Evolutionary conservation across 2,113 vertebrate genomes (phyloP).

Genomic region (Rhabdomys dilectus): DNA sequence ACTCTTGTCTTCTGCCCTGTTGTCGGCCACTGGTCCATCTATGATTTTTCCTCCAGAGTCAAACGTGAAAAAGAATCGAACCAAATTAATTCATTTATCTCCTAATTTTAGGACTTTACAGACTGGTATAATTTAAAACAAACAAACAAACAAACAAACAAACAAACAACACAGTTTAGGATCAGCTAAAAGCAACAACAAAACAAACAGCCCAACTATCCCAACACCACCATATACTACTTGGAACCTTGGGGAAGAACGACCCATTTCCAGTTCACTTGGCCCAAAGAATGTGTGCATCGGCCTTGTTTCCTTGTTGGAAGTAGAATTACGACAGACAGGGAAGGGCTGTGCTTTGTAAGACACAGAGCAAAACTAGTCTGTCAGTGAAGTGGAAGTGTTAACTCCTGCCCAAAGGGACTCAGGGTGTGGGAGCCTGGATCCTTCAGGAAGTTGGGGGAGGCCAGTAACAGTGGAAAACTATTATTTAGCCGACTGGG

Average conservation of each 20-base stretch:
- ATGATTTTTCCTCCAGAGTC: not conserved
- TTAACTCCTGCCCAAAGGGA: not conserved
- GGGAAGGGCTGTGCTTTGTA: not conserved
- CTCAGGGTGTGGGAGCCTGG: not conserved
- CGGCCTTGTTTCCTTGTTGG: not conserved
- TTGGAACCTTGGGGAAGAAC: not conserved
- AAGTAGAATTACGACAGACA: not conserved
- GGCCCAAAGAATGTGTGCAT: not conserved
- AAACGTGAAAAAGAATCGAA: not conserved
- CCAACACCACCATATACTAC: not conserved
- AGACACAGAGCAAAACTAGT: not conserved
- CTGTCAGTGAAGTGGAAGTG: not conserved
- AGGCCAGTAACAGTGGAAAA: not conserved
- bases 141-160: too few relatives aligned
- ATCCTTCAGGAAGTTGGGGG: not conserved
- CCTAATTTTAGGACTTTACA: conserved; percentile 28
- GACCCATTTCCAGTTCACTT: not conserved
- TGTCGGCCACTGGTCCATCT: not conserved
- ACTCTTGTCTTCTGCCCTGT: not conserved
- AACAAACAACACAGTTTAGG: not conserved
- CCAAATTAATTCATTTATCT: not conserved
- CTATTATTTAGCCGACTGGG: not conserved
- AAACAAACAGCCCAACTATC: not conserved
- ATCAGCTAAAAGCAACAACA: not conserved
- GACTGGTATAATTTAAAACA: not conserved